Percentiles rank a stretch among this genome's conserved stretches.
Evolutionary conservation across 2,797 vertebrate genomes (phyloP).

Genomic region (Sylvilagus floridanus): DNA sequence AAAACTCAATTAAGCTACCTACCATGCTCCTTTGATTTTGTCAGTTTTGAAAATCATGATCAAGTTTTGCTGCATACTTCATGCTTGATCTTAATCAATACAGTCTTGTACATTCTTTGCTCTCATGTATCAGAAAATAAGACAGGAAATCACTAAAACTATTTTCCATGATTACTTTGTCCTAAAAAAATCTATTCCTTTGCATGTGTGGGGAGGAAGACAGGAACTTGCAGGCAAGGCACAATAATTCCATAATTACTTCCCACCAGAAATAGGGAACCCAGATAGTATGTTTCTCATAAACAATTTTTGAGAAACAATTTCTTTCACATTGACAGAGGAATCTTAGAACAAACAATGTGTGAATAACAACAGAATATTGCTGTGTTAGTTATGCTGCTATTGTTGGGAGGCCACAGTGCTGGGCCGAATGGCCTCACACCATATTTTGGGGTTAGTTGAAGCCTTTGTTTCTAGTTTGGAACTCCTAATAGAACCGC

Average conservation of each 20-base stretch:
- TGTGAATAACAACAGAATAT: not conserved
- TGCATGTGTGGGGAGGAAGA: not conserved
- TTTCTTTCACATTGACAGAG: not conserved
- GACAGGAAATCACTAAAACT: slow-evolving; percentile 68
- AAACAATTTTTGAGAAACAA: not conserved
- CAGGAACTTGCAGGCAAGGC: not conserved
- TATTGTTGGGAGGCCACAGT: not conserved
- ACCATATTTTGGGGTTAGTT: not conserved
- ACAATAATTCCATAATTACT: slow-evolving; percentile 43
- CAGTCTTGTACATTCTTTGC: slow-evolving; percentile 55
- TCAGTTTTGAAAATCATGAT: slow-evolving; percentile 69
- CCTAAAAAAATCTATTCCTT: slow-evolving; percentile 60
- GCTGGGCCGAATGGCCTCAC: not conserved
- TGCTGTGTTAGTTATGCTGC: not conserved
- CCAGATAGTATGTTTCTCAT: not conserved
- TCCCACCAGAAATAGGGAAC: not conserved
- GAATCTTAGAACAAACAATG: not conserved
- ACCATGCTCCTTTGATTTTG: slow-evolving; percentile 14
- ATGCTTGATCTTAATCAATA: slow-evolving; percentile 66
- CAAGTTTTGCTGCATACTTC: slow-evolving; percentile 43
- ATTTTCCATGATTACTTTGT: slow-evolving; percentile 35
- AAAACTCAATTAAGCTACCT: slow-evolving; percentile 47
- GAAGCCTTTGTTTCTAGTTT: slow-evolving; percentile 20
- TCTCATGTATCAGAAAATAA: slow-evolving; percentile 64
- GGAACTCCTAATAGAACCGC: slow-evolving; percentile 4